A percentile compares a stretch with the other conserved stretches of the same genome.
phyloP scores from a whole-genome alignment of 2,113 vertebrate genomes.

The Erythrolamprus reginae region DNA sequence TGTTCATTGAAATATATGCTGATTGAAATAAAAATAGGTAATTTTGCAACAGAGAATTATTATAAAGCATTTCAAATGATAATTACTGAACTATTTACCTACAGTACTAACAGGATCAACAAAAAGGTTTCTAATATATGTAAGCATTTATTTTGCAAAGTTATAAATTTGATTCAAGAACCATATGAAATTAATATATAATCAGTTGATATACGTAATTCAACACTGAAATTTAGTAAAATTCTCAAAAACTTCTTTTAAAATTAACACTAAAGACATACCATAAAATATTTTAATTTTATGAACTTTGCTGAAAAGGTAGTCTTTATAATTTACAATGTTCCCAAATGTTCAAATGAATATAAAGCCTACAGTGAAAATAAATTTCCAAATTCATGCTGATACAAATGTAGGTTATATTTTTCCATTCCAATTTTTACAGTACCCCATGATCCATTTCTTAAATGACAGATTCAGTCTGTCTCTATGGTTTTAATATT shows the following conservation, averaged over 20 bases:
- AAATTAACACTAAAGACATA: background rate
- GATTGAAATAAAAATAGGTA: background rate
- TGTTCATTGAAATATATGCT: background rate
- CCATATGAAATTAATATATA: background rate
- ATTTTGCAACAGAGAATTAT: background rate
- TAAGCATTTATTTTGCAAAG: background rate
- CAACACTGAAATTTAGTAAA: background rate
- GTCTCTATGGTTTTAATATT: background rate
- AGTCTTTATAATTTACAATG: background rate
- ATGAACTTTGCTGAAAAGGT: background rate
- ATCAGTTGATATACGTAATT: background rate
- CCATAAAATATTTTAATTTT: background rate
- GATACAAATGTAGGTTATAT: background rate
- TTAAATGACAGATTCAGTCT: background rate
- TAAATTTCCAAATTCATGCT: background rate
- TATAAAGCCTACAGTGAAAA: background rate
- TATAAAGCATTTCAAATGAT: background rate
- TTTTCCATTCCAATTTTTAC: background rate
- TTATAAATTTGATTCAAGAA: background rate
- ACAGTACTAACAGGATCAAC: background rate
- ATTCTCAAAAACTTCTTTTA: background rate
- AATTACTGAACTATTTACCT: background rate
- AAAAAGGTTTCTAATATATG: background rate
- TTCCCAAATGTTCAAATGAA: background rate
- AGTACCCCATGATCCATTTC: background rate